These are phyloP conservation scores for Pangasius djambal DNA, from an alignment of 2,797 vertebrate species.

Conservation along the genomic window DNA sequence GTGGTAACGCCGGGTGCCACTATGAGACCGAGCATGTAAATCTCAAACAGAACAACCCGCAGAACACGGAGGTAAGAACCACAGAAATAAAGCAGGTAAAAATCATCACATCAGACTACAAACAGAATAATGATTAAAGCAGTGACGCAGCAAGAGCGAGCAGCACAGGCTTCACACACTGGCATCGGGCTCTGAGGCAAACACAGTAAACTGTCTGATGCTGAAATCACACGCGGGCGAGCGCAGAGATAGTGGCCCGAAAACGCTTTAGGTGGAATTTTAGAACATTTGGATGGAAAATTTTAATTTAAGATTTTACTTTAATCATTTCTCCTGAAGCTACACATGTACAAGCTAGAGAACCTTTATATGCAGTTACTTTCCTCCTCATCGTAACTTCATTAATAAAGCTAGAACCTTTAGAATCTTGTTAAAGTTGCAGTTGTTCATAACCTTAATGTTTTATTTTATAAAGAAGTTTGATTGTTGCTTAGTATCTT, in stretches of 20 bases:
- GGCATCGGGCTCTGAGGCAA: not conserved
- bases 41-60: not conserved
- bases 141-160: not conserved
- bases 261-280: not conserved
- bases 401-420: not conserved
- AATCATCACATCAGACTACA: not conserved
- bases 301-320: not conserved
- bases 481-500: not conserved
- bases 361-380: not conserved
- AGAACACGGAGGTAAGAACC: not conserved
- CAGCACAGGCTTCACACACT: not conserved
- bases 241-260: no score
- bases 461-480: not conserved
- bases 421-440: not conserved
- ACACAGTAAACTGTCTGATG: not conserved
- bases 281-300: no score
- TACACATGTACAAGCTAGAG: not conserved
- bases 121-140: not conserved
- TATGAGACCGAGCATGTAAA: not conserved
- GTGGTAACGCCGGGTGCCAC: not conserved
- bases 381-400: not conserved
- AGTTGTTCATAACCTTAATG: not conserved
- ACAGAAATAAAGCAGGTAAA: not conserved
- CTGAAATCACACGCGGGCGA: no score
- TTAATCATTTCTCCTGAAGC: not conserved